Evolutionary conservation across 2,113 vertebrate genomes (phyloP), one percentile per base, ranked within the genome.

Genomic region (Probosciger aterrimus): DNA sequence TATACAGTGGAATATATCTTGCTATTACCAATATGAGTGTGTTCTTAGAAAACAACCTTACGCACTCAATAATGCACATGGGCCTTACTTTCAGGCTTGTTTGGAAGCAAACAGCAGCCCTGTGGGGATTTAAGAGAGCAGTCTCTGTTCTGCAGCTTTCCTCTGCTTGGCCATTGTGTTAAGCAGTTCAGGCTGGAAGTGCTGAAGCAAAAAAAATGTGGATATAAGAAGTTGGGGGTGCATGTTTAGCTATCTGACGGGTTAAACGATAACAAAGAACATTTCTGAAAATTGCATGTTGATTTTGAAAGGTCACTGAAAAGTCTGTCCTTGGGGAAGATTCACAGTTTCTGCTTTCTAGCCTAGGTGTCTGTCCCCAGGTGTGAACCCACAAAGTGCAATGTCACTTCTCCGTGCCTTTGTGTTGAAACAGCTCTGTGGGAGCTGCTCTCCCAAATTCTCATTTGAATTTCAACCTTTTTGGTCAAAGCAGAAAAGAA

Each of bases 271-370:
- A 41, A 37, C 2, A 30, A 82, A 43, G 69, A 88, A 31, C 3
- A 46, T 46, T 86, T 83, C 79, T 81, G 63, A 92, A 92, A 90
- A 31, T 2, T 82, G 12, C 30, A 50, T 31, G 60, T 25, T 80
- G 19, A 17, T 92, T 94, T 88, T 83, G 49, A 90, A 95, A 92
- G 63, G 46, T 73, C 84, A 70, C 28, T 83, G 59, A 41, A 41
- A 90, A 87, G 46, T 46, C 3, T 73, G 27, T 63, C 60, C 65
- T 53, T 80, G n/a, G 46, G 87, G 25, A 91, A 25, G 37, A 60
- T 44, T 82, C 27, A 6, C 18, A 49, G 37, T 44, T 50, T 85
- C 52, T 64, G 2, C 77, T 71, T 67, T 47, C 19, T 41, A 69
- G 25, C 10, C n/a, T 65, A 16, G 18, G 19, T 73, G 11, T 64